Base-by-base conservation (phyloP, 37 sponge, comb jelly and placozoan species). In the Chondrilla cf. caribensis region DNA sequence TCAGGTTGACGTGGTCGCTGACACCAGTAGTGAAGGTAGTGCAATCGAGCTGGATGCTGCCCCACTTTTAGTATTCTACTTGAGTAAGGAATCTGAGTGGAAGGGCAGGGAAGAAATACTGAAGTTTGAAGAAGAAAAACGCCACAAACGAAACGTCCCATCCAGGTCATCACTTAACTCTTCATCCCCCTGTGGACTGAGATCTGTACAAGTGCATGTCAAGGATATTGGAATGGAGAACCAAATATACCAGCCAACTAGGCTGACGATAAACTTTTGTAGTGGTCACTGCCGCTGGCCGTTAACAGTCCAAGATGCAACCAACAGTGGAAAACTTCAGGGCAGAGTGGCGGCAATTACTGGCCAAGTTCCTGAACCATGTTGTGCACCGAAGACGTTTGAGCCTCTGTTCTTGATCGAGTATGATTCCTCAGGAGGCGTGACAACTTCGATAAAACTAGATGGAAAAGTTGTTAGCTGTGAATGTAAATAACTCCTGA, bases 331-430 rank as follows among this genome's bases (percentile, higher is more conserved):
- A 39, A 43, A 37, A 37, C 31, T 73, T 0, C 76, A 73, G 44
- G 76, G 76, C 3, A 73, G 76, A 25, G 44, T 73, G 44, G 41
- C 76, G 9, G 44, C 24, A 4, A 2, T 73, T 15, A n/a, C 76
- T 17, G 43, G 6, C 7, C 17, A 36, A 9, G 44, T 73, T 1
- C 76, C 76, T 40, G 2, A 19, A 6, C 76, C 76, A 2, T 73
- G 76, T 37, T 73, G 76, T 73, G 76, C 76, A 8, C 76, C 76
- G 14, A 73, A 73, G 40, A 43, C 36, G 2, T 73, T 39, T 73
- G 43, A 37, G 7, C 24, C 42, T 17, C 29, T 19, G 15, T n/a
- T 62, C 5, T 29, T 47, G 9, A 14, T 47, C 51, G 11, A 14
- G 51, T 47, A 47, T 11, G 51, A 47, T 47, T 47, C 51, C 6